These are phyloP conservation scores for Cheilosia scutellata DNA, from an alignment of 2,888 invertebrate species.

Conservation along the genomic window DNA sequence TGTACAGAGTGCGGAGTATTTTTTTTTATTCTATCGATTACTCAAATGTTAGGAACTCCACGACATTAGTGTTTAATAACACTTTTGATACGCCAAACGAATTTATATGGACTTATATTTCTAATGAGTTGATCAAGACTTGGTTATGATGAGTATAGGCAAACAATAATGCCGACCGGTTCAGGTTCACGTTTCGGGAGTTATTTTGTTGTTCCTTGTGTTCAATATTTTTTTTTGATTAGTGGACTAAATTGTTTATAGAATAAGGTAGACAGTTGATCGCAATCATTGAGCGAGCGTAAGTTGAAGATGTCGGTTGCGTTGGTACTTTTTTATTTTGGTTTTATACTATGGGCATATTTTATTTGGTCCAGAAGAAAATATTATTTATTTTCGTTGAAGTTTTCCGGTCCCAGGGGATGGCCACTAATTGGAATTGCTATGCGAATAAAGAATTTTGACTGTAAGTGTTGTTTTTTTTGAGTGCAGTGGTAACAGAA, in stretches of 20 bases:
- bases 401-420: slow-evolving; percentile 31
- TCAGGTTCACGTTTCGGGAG: neutral
- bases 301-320: slow-evolving; percentile 42
- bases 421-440: slow-evolving; percentile 49
- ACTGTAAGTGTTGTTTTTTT: slow-evolving; percentile 24
- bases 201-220: slow-evolving; percentile 4
- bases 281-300: neutral
- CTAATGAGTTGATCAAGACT: neutral
- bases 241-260: slow-evolving; percentile 9
- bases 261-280: slow-evolving; percentile 23
- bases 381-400: slow-evolving; percentile 48
- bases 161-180: neutral
- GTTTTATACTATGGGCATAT: slow-evolving; percentile 31
- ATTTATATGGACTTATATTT: neutral
- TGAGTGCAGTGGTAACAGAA: too few species aligned
- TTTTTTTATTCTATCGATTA: neutral
- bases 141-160: neutral
- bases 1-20: neutral
- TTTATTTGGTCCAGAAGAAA: slow-evolving; percentile 41
- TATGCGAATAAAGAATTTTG: slow-evolving; percentile 23
- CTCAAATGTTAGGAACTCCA: neutral
- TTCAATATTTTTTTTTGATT: neutral
- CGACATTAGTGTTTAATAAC: neutral
- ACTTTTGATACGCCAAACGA: slow-evolving; percentile 9
- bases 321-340: slow-evolving; percentile 18